Conservation (phyloP, 2,797 vertebrate species). For the Poecilia velifera region DNA sequence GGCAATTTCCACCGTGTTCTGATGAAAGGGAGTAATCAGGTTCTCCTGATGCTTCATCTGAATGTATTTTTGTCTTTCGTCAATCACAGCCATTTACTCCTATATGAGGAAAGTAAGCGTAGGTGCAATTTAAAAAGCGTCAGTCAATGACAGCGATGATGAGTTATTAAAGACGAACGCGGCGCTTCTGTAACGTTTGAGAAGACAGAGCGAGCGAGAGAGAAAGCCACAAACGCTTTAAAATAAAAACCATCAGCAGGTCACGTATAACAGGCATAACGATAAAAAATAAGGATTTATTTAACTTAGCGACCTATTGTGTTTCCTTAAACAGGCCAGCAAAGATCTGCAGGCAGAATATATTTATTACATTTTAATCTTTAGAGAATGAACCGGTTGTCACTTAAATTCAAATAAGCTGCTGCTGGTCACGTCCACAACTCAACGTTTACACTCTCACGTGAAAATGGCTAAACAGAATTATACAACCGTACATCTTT, state of each 20-base stretch:
- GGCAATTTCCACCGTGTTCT: conserved; percentile 24
- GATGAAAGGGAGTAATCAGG: conserved; percentile 68
- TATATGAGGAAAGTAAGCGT: conserved; percentile 24
- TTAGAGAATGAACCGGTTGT: no score
- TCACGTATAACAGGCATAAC: not conserved
- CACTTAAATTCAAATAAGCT: no score
- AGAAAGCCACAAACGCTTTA: conserved; percentile 22
- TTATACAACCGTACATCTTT: no score
- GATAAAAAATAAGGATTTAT: not conserved
- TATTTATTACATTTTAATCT: no score
- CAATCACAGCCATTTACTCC: conserved; percentile 49
- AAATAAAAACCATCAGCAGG: conserved; percentile 7
- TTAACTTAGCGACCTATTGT: no score
- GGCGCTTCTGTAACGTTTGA: conserved; percentile 3
- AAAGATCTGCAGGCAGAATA: no score
- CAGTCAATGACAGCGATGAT: conserved; percentile 40
- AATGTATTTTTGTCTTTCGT: conserved; percentile 37
- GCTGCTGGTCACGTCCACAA: no score
- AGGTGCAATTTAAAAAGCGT: conserved; percentile 21
- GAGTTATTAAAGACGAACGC: conserved; percentile 33
- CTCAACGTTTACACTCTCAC: no score
- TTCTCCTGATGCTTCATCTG: conserved; percentile 31
- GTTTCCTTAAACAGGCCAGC: no score
- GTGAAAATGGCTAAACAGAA: no score
- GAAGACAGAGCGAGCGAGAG: conserved; percentile 1